Evolutionary conservation across 2,888 invertebrate species (phyloP).

Genomic region (Erpobdella octoculata): DNA sequence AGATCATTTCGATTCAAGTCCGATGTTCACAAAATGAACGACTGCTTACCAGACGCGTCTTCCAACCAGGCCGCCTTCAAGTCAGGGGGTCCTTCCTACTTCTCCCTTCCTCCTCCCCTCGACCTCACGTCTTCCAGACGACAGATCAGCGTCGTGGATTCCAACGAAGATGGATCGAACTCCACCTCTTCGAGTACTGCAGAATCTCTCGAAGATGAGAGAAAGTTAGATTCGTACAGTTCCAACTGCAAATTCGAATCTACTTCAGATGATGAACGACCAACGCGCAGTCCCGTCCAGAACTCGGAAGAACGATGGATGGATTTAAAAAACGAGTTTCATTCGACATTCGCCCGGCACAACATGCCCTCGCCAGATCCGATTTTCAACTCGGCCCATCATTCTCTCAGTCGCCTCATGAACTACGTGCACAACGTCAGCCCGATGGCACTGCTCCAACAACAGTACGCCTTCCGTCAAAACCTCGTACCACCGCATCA

Average conservation of each 20-base stretch:
- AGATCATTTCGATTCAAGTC: no score
- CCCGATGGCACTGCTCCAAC: background rate
- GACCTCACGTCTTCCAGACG: background rate
- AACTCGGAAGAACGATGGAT: background rate
- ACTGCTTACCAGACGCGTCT: no score
- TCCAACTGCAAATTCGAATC: background rate
- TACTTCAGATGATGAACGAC: background rate
- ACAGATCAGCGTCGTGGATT: background rate
- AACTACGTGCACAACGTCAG: slow-evolving; percentile 13
- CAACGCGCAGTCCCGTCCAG: background rate
- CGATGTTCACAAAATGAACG: no score
- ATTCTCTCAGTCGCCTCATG: background rate
- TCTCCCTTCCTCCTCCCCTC: no score
- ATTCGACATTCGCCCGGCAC: no score
- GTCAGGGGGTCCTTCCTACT: no score
- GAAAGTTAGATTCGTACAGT: background rate
- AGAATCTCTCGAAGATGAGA: background rate
- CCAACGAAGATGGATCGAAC: background rate
- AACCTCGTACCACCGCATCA: background rate
- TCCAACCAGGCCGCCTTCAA: no score
- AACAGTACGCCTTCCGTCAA: background rate
- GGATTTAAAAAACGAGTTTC: background rate
- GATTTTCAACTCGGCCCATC: background rate
- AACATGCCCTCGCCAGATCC: background rate
- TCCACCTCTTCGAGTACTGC: background rate